A percentile compares a stretch with the other conserved stretches of the same genome.
Conservation (phyloP, 2,888 invertebrate species). For the Thymelicus lineola region DNA sequence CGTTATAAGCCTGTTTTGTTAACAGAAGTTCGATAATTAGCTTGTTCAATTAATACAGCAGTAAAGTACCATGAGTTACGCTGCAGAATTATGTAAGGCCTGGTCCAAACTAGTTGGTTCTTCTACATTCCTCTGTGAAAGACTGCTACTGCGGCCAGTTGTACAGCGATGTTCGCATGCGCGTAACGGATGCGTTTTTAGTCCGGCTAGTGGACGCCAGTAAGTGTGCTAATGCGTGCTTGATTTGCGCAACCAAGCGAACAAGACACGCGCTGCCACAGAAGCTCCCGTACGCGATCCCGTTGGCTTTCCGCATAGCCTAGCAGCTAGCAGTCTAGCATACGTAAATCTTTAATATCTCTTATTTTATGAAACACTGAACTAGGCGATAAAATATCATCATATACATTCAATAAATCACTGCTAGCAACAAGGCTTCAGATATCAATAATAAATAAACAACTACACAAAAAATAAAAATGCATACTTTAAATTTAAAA, state of each 20-base stretch:
- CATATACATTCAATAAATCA: no score
- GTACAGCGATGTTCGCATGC: constrained; percentile 40
- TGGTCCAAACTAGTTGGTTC: constrained; percentile 27
- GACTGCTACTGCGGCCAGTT: constrained; percentile 22
- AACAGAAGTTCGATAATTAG: constrained; percentile 8
- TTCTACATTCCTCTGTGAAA: constrained; percentile 27
- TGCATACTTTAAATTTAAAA: no score
- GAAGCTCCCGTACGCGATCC: constrained; percentile 62
- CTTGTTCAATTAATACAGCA: constrained; percentile 17
- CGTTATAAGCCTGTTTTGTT: constrained; percentile 3
- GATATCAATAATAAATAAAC: no score
- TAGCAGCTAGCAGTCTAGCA: not conserved
- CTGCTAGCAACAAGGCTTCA: no score
- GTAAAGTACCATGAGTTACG: constrained; percentile 25
- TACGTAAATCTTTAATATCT: not conserved
- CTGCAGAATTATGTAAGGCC: constrained; percentile 25
- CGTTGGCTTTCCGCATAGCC: constrained; percentile 52
- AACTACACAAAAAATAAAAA: not conserved
- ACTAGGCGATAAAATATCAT: no score
- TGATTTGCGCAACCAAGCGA: constrained; percentile 69
- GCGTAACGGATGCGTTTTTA: constrained; percentile 76
- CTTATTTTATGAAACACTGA: not conserved
- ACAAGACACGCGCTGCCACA: constrained; percentile 64
- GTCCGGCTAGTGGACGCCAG: constrained; percentile 65
- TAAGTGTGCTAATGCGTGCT: constrained; percentile 74